Percentiles rank a stretch among this genome's conserved stretches.
Evolutionary conservation across 2,797 vertebrate species (phyloP).

Genomic region (Streptopelia turtur): DNA sequence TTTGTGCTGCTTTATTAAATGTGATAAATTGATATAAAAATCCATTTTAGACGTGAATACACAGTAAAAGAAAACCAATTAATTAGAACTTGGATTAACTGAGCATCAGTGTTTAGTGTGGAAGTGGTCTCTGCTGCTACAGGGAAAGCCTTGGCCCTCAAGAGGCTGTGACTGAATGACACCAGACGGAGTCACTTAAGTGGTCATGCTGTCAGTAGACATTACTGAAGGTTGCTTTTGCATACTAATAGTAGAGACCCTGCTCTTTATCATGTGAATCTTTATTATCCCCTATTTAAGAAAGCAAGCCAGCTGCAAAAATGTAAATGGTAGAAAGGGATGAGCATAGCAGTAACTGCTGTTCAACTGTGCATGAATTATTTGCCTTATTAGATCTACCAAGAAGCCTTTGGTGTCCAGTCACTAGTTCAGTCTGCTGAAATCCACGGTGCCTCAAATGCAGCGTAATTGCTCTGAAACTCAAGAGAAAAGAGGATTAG

Average conservation of each 20-base stretch:
- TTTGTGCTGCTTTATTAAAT: constrained; percentile 15
- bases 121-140: constrained; percentile 26
- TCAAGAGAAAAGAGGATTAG: neutral
- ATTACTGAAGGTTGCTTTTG: neutral
- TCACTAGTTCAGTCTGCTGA: neutral
- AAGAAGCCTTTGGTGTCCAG: neutral
- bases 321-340: neutral
- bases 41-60: constrained; percentile 3
- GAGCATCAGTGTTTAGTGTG: neutral
- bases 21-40: constrained; percentile 22
- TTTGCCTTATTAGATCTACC: neutral
- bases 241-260: neutral
- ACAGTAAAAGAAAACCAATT: constrained; percentile 25
- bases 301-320: constrained; percentile 2
- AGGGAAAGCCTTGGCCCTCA: neutral
- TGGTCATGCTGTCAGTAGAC: neutral
- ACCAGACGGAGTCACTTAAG: neutral
- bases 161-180: constrained; percentile 25
- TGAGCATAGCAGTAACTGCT: neutral
- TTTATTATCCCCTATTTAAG: neutral
- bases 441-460: neutral
- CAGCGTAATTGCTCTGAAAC: neutral
- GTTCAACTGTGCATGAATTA: neutral
- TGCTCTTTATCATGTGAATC: neutral
- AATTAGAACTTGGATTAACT: constrained; percentile 39